A percentile compares a stretch with the other conserved stretches of the same genome.
Conservation (phyloP, 2,113 vertebrate genomes). For the Struthidea cinerea region DNA sequence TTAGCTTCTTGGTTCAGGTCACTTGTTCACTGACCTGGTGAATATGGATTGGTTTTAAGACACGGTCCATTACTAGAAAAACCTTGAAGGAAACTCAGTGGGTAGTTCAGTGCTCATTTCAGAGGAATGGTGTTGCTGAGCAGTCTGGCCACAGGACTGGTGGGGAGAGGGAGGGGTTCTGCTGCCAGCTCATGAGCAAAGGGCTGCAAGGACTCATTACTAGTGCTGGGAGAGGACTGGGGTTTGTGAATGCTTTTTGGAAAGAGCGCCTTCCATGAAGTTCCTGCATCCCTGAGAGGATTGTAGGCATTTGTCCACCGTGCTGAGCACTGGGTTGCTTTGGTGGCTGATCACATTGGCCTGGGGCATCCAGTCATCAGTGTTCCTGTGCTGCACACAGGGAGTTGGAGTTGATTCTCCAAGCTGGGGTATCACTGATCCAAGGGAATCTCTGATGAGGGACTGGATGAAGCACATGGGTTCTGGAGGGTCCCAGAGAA, state of each 20-base stretch:
- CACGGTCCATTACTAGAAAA: not conserved
- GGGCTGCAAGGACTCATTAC: not conserved
- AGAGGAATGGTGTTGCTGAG: not conserved
- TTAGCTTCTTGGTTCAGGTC: not conserved
- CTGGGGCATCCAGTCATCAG: not conserved
- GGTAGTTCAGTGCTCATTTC: not conserved
- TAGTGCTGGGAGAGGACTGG: not conserved
- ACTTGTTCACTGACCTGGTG: not conserved
- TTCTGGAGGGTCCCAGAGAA: not conserved
- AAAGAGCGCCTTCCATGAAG: not conserved
- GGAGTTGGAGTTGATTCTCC: not conserved
- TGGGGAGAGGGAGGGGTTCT: not conserved
- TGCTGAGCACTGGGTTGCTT: not conserved
- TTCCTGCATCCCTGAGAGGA: not conserved
- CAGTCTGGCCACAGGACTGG: not conserved
- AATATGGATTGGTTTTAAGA: not conserved
- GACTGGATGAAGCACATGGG: not conserved
- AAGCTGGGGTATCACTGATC: not conserved
- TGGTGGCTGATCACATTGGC: not conserved
- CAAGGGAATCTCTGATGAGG: not conserved
- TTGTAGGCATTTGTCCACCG: fast-evolving
- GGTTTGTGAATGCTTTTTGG: not conserved
- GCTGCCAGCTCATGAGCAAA: not conserved
- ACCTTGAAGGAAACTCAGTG: not conserved
- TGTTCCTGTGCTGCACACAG: not conserved